These are phyloP conservation scores for Drosophila mimetica DNA, from an alignment of 2,888 invertebrate genomes.

Conservation along the genomic window DNA sequence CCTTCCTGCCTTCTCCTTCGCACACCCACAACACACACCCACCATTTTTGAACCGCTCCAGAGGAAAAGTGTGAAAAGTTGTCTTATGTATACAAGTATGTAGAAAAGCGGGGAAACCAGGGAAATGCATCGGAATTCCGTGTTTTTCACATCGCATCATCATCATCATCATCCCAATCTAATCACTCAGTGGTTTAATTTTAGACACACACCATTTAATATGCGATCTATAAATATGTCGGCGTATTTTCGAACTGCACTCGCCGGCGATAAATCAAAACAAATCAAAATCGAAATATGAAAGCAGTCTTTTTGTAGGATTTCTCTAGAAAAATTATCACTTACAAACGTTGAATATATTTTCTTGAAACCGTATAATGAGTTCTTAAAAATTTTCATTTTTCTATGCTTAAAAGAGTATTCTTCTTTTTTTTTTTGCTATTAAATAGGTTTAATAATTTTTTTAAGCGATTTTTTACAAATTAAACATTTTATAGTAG, in stretches of 20 bases:
- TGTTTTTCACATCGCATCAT: neutral
- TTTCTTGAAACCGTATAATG: too few relatives aligned
- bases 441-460: too few relatives aligned
- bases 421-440: too few relatives aligned
- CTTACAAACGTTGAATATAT: too few relatives aligned
- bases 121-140: constrained; percentile 1
- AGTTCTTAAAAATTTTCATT: too few relatives aligned
- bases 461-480: too few relatives aligned
- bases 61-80: constrained; percentile 55
- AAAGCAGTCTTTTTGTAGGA: neutral
- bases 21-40: neutral
- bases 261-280: constrained; percentile 63
- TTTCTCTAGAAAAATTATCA: neutral
- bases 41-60: constrained; percentile 11
- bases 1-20: neutral
- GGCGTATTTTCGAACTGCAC: constrained; percentile 44
- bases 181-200: constrained; percentile 3
- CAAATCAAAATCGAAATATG: constrained; percentile 3
- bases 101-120: constrained; percentile 13
- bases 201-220: neutral
- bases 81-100: constrained; percentile 47
- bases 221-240: constrained; percentile 42
- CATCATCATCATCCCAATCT: neutral
- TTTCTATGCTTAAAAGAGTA: too few relatives aligned
- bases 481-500: too few relatives aligned